Evolutionary conservation across 1,140 invertebrate species (phyloP), one percentile per base, ranked within the genome.

Genomic region (Radopholus similis): DNA sequence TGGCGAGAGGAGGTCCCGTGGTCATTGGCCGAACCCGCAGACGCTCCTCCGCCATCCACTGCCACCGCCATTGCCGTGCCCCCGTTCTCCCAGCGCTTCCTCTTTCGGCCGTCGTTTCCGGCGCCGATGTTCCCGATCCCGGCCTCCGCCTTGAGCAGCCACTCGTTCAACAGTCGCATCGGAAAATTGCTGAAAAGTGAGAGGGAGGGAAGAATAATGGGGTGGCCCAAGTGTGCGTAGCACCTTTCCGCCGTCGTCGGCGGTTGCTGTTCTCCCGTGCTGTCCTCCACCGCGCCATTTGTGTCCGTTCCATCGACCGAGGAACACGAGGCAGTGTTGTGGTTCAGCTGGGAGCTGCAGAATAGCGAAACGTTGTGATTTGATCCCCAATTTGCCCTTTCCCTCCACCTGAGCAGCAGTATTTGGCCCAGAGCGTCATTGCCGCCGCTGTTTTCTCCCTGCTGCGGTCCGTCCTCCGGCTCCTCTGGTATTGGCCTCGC

Each of bases 111-210:
- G n/a, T n/a, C n/a, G n/a, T n/a, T n/a, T n/a, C n/a, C n/a, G n/a
- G n/a, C n/a, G n/a, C n/a, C 47, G 30, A 13, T 23, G 13, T 21
- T 51, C 0, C 30, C 23, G 23, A 23, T 21, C 15, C 30, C 47
- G 47, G 18, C 47, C n/a, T 28, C 23, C 47, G n/a, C 47, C 15
- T 51, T 51, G 23, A 23, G 4, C 47, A 51, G 23, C 47, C 47
- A 51, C 30, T 51, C 47, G 47, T 51, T 51, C n/a, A 51, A 28
- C 47, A 51, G 18, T 51, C 47, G 47, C 23, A 51, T 51, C 30
- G 47, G 47, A 21, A 51, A 51, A 51, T 51, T 28, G 47, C 47
- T 51, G 4, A 11, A 51, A 51, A 13, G 9, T 40, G 38, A 9
- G n/a, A n/a, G n/a, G 38, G 38, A 40, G 38, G 8, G 38, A 40